These are phyloP conservation scores for Diloba caeruleocephala DNA, from an alignment of 2,888 invertebrate species.

Conservation along the genomic window DNA sequence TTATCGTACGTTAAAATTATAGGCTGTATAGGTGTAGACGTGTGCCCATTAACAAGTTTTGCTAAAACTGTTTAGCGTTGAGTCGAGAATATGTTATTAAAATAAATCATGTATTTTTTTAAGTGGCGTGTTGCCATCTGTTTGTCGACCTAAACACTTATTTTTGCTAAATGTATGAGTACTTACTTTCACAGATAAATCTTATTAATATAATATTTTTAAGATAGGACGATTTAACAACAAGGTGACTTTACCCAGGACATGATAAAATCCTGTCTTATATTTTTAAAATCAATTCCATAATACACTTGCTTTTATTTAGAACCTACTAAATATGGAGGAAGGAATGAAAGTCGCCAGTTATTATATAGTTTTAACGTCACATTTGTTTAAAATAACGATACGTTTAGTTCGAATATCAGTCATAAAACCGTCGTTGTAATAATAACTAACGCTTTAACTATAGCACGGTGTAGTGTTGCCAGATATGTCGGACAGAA, in stretches of 20 bases:
- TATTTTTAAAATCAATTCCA: slow-evolving; percentile 31
- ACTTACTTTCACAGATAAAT: no score
- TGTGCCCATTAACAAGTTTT: slow-evolving; percentile 33
- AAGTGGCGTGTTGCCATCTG: no score
- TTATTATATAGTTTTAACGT: slow-evolving; percentile 61
- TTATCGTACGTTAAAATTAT: slow-evolving; percentile 44
- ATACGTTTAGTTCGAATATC: slow-evolving; percentile 68
- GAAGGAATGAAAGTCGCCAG: slow-evolving; percentile 62
- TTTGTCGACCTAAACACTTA: no score
- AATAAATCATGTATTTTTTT: no score
- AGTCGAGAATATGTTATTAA: no score
- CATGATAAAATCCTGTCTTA: slow-evolving; percentile 24
- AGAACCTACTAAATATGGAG: slow-evolving; percentile 45
- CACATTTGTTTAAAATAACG: slow-evolving; percentile 72
- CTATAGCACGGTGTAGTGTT: slow-evolving; percentile 48
- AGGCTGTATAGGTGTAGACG: slow-evolving; percentile 40
- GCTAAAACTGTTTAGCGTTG: not conserved
- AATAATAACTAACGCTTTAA: slow-evolving; percentile 69
- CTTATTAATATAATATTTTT: no score
- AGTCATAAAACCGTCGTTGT: slow-evolving; percentile 72
- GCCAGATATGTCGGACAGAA: slow-evolving; percentile 21
- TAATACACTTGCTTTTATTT: slow-evolving; percentile 30
- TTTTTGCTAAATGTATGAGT: no score
- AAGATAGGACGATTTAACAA: no score
- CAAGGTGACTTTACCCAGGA: slow-evolving; percentile 1